Evolutionary conservation across 2,888 invertebrate species (phyloP).

Genomic region (Eumerus sabulonum): DNA sequence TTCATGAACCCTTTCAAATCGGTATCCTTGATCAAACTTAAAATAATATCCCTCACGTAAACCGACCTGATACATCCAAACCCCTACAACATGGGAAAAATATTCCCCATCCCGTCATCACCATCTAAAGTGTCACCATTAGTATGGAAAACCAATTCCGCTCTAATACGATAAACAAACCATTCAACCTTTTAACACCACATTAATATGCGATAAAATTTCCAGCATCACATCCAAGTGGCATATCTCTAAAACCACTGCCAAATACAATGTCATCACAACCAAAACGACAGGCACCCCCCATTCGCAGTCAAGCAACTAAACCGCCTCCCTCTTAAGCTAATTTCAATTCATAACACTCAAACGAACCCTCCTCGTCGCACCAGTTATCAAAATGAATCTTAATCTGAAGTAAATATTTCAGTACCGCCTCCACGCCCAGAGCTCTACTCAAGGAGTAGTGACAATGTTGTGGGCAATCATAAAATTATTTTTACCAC

Average conservation of each 20-base stretch:
- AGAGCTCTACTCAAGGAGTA: background rate
- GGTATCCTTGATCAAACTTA: too few species aligned
- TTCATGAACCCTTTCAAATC: too few species aligned
- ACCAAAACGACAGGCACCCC: too few species aligned
- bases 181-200: conserved; percentile 14
- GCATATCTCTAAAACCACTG: too few species aligned
- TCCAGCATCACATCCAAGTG: conserved; percentile 23
- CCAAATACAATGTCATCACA: too few species aligned
- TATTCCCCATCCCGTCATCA: too few species aligned
- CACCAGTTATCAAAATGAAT: conserved; percentile 57
- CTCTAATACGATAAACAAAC: background rate
- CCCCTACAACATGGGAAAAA: too few species aligned
- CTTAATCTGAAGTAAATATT: conserved; percentile 62
- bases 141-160: too few species aligned
- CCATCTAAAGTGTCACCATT: too few species aligned
- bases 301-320: too few species aligned
- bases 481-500: conserved; percentile 68
- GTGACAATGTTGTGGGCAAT: conserved; percentile 65
- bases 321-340: conserved; percentile 21
- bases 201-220: conserved; percentile 40
- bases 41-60: too few species aligned
- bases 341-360: conserved; percentile 53
- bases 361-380: conserved; percentile 10
- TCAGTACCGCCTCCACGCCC: conserved; percentile 14
- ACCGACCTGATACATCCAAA: too few species aligned